A percentile compares a stretch with the other conserved stretches of the same genome.
Evolutionary conservation across 2,888 invertebrate genomes (phyloP).

Genomic region (Melinaea menophilus): DNA sequence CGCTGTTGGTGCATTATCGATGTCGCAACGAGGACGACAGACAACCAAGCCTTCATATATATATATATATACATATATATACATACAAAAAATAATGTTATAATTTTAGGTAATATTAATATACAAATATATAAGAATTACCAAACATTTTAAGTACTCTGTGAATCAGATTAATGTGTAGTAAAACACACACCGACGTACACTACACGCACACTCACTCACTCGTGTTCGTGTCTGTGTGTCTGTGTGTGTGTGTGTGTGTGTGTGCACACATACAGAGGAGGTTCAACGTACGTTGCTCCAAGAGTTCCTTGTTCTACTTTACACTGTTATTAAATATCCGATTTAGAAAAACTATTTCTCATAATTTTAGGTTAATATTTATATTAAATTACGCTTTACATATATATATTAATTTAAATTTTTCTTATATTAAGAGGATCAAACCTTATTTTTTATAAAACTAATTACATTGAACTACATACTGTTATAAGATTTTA

Average conservation of each 20-base stretch:
- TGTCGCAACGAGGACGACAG: constrained; percentile 67
- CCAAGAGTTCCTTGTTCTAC: constrained; percentile 78
- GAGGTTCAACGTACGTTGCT: constrained; percentile 75
- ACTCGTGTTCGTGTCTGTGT: constrained; percentile 7
- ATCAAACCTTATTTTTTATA: neutral
- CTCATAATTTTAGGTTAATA: neutral
- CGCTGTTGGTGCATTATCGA: constrained; percentile 56
- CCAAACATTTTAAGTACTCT: constrained; percentile 31
- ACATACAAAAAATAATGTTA: too few species aligned
- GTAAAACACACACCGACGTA: constrained; percentile 9
- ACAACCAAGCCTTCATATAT: constrained; percentile 36
- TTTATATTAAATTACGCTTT: neutral
- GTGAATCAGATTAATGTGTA: constrained; percentile 63
- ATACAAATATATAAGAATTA: constrained; percentile 13
- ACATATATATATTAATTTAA: neutral
- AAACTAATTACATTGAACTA: neutral
- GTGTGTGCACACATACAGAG: constrained; percentile 46
- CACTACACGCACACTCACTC: constrained; percentile 29
- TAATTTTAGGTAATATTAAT: too few species aligned
- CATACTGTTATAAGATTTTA: neutral
- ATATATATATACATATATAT: constrained; percentile 15
- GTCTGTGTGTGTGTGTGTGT: constrained; percentile 39
- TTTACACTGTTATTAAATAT: constrained; percentile 76
- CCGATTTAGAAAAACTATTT: constrained; percentile 38
- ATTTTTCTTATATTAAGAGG: neutral